A percentile compares a stretch with the other conserved stretches of the same genome.
phyloP scores from a whole-genome alignment of 2,888 invertebrate genomes.

The Monopis laevigella region DNA sequence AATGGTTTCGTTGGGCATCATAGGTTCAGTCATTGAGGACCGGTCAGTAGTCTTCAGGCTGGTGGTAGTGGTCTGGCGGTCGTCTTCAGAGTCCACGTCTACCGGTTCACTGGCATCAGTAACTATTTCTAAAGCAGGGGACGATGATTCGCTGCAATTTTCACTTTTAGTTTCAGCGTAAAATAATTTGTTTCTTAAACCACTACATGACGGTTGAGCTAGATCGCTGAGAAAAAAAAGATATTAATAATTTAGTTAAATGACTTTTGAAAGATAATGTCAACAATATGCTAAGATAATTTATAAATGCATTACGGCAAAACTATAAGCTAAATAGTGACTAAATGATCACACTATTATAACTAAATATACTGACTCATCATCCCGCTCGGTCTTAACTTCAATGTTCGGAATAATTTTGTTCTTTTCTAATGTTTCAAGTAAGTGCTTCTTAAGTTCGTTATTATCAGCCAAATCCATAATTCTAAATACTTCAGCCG shows the following conservation, averaged over 20 bases:
- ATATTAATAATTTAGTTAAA: too few species aligned
- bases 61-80: too few species aligned
- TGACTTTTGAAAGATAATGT: too few species aligned
- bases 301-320: too few species aligned
- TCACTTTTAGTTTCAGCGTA: too few species aligned
- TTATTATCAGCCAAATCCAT: constrained; percentile 26
- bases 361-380: constrained; percentile 41
- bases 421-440: constrained; percentile 25
- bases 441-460: constrained; percentile 18
- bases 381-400: constrained; percentile 52
- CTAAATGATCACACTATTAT: too few species aligned
- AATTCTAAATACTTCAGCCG: constrained; percentile 48
- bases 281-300: too few species aligned
- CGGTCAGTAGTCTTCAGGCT: neutral
- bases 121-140: constrained; percentile 3
- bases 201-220: neutral
- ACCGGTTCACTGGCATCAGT: constrained; percentile 21
- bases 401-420: constrained; percentile 40
- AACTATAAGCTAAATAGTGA: too few species aligned
- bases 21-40: constrained; percentile 4
- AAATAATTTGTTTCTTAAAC: too few species aligned
- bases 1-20: neutral
- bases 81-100: constrained; percentile 15
- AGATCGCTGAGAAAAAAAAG: constrained; percentile 3
- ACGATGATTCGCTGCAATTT: neutral